Base-by-base conservation (phyloP, 2,888 invertebrate species). In the Chrysodeixis includens region DNA sequence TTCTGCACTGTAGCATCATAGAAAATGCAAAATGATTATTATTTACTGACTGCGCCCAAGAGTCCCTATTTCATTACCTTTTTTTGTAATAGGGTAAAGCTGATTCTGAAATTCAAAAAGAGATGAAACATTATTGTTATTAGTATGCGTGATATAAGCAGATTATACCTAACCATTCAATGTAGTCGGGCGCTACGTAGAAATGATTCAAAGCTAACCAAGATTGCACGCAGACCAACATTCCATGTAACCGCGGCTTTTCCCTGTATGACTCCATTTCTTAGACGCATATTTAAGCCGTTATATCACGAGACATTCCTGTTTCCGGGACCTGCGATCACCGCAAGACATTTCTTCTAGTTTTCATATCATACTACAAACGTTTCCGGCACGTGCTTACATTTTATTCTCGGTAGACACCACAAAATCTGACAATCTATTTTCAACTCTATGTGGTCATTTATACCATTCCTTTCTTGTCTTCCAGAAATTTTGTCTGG, bases 251-350 rank as follows among this genome's bases (percentile, higher is more conserved):
- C 71, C 75, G 62, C 35, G 59, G 66, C 62, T 62, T 77, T 68
- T 69, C 60, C 57, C 54, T 65, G 65, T 66, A 70, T 62, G 66
- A 62, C 54, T 67, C 53, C 44, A 77, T 70, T 64, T 73, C 70
- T 71, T 40, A 66, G 56, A 68, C 58, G 60, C 70, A 73, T 78
- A 71, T 71, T 73, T 61, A 64, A 69, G 52, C 67, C 61, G 67
- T 77, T 77, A 80, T 68, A 69, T 65, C 73, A 63, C 55, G 63
- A 75, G 69, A 75, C 73, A 78, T 79, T 81, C 66, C 51, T 71
- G 79, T 79, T 81, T 79, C 81, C 81, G 81, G 81, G 71, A 76
- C 62, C 68, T 60, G 71, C 74, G 71, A 74, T 69, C 65, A 71
- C 63, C 55, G 53, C 65, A 78, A 64, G 78, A 77, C 68, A 74